These are phyloP conservation scores for Heliothis peltigera DNA, from an alignment of 2,888 invertebrate genomes.

Conservation along the genomic window DNA sequence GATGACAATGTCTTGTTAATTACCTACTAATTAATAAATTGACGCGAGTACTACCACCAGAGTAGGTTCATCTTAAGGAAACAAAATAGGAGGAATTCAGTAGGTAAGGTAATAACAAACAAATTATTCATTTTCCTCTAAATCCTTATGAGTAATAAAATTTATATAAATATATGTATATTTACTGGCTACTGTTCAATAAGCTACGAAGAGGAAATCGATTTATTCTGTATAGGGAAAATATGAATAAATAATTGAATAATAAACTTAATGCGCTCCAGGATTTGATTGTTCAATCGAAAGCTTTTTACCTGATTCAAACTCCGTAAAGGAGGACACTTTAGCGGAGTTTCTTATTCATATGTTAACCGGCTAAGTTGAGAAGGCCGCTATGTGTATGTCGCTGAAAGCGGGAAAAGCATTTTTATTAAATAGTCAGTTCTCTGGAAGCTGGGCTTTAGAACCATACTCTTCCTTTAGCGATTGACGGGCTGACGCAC, in stretches of 20 bases:
- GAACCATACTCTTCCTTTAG: slow-evolving; percentile 1
- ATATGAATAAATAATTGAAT: slow-evolving; percentile 26
- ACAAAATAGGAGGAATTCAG: neutral
- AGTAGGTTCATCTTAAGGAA: neutral
- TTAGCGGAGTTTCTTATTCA: slow-evolving; percentile 52
- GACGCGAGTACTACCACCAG: too few species aligned
- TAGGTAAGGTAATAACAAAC: neutral
- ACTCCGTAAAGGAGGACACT: slow-evolving; percentile 39
- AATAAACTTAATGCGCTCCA: slow-evolving; percentile 19
- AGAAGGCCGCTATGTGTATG: slow-evolving; percentile 30
- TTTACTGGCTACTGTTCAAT: slow-evolving; percentile 17
- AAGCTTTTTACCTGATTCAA: slow-evolving; percentile 44
- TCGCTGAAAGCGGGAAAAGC: slow-evolving; percentile 27
- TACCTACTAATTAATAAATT: neutral
- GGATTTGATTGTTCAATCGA: slow-evolving; percentile 39
- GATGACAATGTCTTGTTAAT: neutral
- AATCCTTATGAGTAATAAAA: neutral
- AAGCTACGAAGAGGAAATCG: slow-evolving; percentile 7
- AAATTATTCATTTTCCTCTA: neutral
- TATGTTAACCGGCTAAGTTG: slow-evolving; percentile 52
- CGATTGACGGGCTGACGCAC: slow-evolving; percentile 5
- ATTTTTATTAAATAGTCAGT: slow-evolving; percentile 51
- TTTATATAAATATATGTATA: neutral
- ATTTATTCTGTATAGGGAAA: slow-evolving; percentile 9
- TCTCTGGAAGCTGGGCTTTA: slow-evolving; percentile 16